Percentiles rank a stretch among this genome's conserved stretches.
Conservation (phyloP, 2,888 invertebrate genomes). For the Sarcophaga rosellei region DNA sequence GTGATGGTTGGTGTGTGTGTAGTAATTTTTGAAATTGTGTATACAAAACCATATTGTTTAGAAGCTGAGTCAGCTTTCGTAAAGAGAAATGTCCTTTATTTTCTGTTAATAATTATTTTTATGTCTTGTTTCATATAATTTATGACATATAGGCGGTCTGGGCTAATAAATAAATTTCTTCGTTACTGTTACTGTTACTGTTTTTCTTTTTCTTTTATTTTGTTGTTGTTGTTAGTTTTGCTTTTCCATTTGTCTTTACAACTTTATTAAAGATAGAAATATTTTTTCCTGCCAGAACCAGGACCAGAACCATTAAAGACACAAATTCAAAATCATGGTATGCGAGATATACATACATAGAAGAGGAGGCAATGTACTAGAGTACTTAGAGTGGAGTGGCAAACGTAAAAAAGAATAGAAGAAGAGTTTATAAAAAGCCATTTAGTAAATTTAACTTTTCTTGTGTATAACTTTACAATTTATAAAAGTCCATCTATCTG, state of each 20-base stretch:
- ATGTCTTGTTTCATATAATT: conserved; percentile 62
- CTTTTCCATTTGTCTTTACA: conserved; percentile 5
- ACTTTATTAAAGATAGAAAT: conserved; percentile 27
- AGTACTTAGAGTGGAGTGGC: neutral
- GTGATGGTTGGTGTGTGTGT: neutral
- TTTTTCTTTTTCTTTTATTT: neutral
- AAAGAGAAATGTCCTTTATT: conserved; percentile 43
- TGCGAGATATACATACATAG: neutral
- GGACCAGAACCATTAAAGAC: conserved; percentile 12
- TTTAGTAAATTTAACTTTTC: conserved; percentile 62
- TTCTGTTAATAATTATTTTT: conserved; percentile 66
- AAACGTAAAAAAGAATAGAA: neutral
- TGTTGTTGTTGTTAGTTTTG: neutral
- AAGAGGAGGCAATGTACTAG: neutral
- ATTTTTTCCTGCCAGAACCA: conserved; percentile 12
- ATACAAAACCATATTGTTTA: conserved; percentile 46
- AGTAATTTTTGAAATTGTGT: neutral
- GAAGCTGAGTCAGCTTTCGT: conserved; percentile 50
- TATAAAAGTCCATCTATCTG: conserved; percentile 36
- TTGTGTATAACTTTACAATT: conserved; percentile 60
- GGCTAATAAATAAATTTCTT: conserved; percentile 58
- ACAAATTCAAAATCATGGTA: neutral
- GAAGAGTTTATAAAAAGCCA: conserved; percentile 59
- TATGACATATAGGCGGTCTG: conserved; percentile 61
- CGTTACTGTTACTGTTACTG: neutral